phyloP scores from a whole-genome alignment of 2,888 invertebrate species.

The Diloba caeruleocephala region DNA sequence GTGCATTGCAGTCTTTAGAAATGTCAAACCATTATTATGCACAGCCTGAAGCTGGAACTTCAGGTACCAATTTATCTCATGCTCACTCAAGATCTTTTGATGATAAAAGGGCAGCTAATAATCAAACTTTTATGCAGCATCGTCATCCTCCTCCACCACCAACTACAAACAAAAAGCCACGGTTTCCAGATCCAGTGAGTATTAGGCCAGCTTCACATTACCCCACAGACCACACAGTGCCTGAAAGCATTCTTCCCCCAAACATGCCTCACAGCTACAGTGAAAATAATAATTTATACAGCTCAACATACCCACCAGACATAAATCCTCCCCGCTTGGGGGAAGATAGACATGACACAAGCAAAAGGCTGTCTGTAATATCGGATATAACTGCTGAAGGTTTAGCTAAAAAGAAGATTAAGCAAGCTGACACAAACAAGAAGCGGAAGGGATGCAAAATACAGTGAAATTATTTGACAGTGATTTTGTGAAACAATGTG shows the following conservation, averaged over 20 bases:
- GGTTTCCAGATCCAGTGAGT: conserved; percentile 84
- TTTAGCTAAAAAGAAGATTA: conserved; percentile 80
- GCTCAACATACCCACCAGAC: conserved; percentile 76
- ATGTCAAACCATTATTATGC: conserved; percentile 78
- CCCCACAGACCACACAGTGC: conserved; percentile 70
- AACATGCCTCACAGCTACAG: conserved; percentile 79
- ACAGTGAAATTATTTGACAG: conserved; percentile 65
- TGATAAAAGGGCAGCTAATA: conserved; percentile 61
- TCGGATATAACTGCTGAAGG: conserved; percentile 85
- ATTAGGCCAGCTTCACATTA: conserved; percentile 85
- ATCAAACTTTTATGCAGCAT: conserved; percentile 68
- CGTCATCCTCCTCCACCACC: conserved; percentile 83
- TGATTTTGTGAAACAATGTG: conserved; percentile 12
- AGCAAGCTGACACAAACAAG: conserved; percentile 78
- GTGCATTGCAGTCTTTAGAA: conserved; percentile 82
- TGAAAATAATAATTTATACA: conserved; percentile 83
- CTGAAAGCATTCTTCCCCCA: conserved; percentile 57
- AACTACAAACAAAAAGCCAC: conserved; percentile 78
- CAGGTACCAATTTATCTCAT: conserved; percentile 68
- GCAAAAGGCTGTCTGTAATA: conserved; percentile 82
- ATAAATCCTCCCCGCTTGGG: conserved; percentile 48
- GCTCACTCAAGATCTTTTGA: conserved; percentile 73
- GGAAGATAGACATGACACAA: conserved; percentile 67
- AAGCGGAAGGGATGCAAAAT: conserved; percentile 85
- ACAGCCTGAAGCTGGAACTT: conserved; percentile 69